Conservation (phyloP, 2,113 vertebrate genomes). For the Gambusia holbrooki region DNA sequence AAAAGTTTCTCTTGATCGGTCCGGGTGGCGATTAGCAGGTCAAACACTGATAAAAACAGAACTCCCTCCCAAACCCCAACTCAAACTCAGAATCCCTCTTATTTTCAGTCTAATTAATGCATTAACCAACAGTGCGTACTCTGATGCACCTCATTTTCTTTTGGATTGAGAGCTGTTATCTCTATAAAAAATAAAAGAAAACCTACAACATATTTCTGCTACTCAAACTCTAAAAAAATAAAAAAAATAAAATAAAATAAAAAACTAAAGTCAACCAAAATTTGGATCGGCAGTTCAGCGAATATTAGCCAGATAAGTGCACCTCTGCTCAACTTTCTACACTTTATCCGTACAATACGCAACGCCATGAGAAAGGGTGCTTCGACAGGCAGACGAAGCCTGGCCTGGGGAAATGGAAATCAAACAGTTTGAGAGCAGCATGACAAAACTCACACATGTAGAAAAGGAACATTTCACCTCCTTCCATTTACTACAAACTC, state of each 20-base stretch:
- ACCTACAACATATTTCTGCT: not conserved
- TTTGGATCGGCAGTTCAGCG: not conserved
- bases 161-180: not conserved
- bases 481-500: not conserved
- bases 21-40: not conserved
- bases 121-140: not conserved
- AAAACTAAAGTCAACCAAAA: not conserved
- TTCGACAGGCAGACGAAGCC: not conserved
- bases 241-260: no score
- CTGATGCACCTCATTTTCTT: not conserved
- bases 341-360: not conserved
- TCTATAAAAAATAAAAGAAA: not conserved
- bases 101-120: not conserved
- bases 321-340: not conserved
- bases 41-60: not conserved
- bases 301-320: not conserved
- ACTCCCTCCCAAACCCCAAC: not conserved
- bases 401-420: not conserved
- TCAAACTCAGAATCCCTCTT: not conserved
- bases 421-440: no score
- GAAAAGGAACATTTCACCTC: not conserved
- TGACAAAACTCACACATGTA: not conserved
- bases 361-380: not conserved
- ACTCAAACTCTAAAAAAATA: not conserved
- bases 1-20: not conserved